Percentiles rank a stretch among this genome's conserved stretches.
phyloP scores from a whole-genome alignment of 2,797 vertebrate species.

The Capromys pilorides region DNA sequence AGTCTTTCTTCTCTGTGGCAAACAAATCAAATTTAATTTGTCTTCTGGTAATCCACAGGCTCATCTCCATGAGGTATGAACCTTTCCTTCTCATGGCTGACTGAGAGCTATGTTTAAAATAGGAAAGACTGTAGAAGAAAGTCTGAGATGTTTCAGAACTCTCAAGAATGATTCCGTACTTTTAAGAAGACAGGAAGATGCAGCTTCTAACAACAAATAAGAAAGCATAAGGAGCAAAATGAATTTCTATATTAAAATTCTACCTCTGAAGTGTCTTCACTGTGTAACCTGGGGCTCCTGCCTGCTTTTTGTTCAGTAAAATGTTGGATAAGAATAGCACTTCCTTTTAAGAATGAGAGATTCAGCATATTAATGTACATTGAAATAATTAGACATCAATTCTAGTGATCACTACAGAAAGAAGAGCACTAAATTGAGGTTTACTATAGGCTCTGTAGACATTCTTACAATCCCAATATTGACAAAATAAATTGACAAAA shows the following conservation, averaged over 20 bases:
- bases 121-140: not conserved
- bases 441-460: not conserved
- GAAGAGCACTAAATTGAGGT: not conserved
- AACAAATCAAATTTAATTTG: constrained; percentile 22
- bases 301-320: not conserved
- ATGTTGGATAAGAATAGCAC: not conserved
- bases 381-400: not conserved
- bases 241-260: not conserved
- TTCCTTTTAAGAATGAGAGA: not conserved
- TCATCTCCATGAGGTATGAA: not conserved
- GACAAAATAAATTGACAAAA: constrained; percentile 9
- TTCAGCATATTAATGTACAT: not conserved
- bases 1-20: not conserved
- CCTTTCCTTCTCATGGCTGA: not conserved
- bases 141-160: not conserved
- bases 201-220: not conserved
- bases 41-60: not conserved
- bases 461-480: not conserved
- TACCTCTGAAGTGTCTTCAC: not conserved
- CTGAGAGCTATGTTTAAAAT: not conserved
- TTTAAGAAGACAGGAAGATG: not conserved
- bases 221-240: not conserved
- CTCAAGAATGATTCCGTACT: not conserved
- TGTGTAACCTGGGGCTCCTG: not conserved
- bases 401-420: not conserved